These are phyloP conservation scores for Neopelma chrysocephalum DNA, from an alignment of 2,797 vertebrate genomes.

Conservation along the genomic window DNA sequence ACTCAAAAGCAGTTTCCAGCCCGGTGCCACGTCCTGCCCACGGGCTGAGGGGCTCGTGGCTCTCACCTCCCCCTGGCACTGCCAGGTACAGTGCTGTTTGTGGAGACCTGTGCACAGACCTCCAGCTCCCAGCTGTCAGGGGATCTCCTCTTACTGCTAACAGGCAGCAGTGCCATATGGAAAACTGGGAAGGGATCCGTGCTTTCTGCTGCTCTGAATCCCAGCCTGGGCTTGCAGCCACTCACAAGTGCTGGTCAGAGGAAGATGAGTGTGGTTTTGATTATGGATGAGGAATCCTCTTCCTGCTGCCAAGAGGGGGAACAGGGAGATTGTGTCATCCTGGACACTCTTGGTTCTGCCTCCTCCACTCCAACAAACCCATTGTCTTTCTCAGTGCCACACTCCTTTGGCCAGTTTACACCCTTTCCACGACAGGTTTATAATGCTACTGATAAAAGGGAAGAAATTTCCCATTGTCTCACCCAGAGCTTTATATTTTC, in stretches of 20 bases:
- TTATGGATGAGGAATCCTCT: not conserved
- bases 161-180: not conserved
- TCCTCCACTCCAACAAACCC: not conserved
- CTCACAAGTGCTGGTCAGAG: not conserved
- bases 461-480: not conserved
- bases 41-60: not conserved
- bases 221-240: not conserved
- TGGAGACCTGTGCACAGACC: not conserved
- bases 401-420: not conserved
- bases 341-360: not conserved
- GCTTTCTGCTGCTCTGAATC: not conserved
- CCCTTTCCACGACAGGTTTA: not conserved
- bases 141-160: not conserved
- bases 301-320: not conserved
- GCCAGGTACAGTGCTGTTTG: not conserved
- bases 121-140: not conserved
- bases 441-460: not conserved
- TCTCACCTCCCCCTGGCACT: not conserved
- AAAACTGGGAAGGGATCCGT: not conserved
- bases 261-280: not conserved
- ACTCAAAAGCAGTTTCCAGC: not conserved
- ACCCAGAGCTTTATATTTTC: not conserved
- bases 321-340: not conserved
- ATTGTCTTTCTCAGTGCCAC: not conserved
- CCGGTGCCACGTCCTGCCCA: fast-evolving